Percentiles rank a stretch among this genome's conserved stretches.
phyloP scores from a whole-genome alignment of 2,113 vertebrate genomes.

The Pseudorasbora parva region DNA sequence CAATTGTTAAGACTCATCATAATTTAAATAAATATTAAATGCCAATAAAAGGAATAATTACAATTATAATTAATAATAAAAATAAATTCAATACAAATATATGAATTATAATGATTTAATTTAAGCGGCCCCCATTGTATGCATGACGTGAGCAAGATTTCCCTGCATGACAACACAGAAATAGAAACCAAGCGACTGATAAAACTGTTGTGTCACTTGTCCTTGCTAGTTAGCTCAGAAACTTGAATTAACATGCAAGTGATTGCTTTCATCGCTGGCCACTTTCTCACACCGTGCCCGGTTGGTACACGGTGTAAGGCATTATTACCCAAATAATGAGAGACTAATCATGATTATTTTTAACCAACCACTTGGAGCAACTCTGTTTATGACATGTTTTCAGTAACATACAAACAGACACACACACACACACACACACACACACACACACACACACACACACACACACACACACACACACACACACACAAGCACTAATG shows the following conservation, averaged over 20 bases:
- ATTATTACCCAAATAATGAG: slow-evolving; percentile 1
- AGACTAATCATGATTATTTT: background rate
- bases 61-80: too few relatives aligned
- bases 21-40: background rate
- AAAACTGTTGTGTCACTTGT: background rate
- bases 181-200: background rate
- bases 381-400: slow-evolving; percentile 24
- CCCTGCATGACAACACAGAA: background rate
- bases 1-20: background rate
- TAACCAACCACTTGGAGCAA: background rate
- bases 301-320: background rate
- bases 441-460: background rate
- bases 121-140: background rate
- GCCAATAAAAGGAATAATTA: too few relatives aligned
- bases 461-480: background rate
- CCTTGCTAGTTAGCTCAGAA: background rate
- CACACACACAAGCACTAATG: slow-evolving; percentile 34
- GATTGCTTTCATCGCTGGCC: background rate
- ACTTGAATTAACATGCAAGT: background rate
- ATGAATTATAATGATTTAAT: background rate
- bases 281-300: background rate
- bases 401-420: slow-evolving; percentile 11
- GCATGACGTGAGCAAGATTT: background rate
- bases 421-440: background rate
- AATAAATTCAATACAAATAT: background rate